Evolutionary conservation across 2,888 invertebrate species (phyloP).

Genomic region (Leptinotarsa rubiginosa): DNA sequence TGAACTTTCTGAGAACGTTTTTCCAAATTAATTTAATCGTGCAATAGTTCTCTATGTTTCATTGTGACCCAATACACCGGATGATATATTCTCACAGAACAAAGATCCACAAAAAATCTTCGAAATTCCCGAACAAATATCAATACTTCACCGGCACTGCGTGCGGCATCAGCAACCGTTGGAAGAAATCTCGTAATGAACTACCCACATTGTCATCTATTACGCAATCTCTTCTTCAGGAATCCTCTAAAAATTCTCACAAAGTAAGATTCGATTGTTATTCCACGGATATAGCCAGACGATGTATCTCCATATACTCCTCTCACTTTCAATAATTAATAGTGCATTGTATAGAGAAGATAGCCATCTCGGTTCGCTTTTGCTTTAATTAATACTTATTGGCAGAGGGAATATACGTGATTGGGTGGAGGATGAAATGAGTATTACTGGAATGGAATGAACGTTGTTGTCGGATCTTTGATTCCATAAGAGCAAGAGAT

Average conservation of each 20-base stretch:
- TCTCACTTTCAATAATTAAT: slow-evolving; percentile 47
- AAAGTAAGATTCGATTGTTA: slow-evolving; percentile 27
- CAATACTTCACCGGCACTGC: slow-evolving; percentile 1
- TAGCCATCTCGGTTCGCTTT: slow-evolving; percentile 45
- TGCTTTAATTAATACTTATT: slow-evolving; percentile 49
- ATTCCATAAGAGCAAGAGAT: not conserved
- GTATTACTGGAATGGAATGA: not conserved
- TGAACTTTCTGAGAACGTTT: too few relatives aligned
- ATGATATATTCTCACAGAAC: too few relatives aligned
- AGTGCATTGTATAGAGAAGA: slow-evolving; percentile 46
- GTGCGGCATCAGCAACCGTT: not conserved
- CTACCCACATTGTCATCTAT: slow-evolving; percentile 11
- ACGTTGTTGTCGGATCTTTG: slow-evolving; percentile 21
- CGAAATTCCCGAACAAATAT: not conserved
- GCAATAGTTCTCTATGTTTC: too few relatives aligned
- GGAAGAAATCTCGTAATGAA: not conserved
- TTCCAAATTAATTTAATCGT: too few relatives aligned
- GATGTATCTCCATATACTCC: slow-evolving; percentile 40
- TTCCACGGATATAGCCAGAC: slow-evolving; percentile 33
- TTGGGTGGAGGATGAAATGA: slow-evolving; percentile 26
- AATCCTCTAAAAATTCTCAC: slow-evolving; percentile 20
- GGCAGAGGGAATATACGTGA: slow-evolving; percentile 37
- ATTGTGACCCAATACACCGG: too few relatives aligned
- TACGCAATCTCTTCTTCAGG: slow-evolving; percentile 13
- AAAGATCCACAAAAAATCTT: not conserved